Base-by-base conservation (phyloP, 2,888 invertebrate species). In the Penaeus monodon region DNA sequence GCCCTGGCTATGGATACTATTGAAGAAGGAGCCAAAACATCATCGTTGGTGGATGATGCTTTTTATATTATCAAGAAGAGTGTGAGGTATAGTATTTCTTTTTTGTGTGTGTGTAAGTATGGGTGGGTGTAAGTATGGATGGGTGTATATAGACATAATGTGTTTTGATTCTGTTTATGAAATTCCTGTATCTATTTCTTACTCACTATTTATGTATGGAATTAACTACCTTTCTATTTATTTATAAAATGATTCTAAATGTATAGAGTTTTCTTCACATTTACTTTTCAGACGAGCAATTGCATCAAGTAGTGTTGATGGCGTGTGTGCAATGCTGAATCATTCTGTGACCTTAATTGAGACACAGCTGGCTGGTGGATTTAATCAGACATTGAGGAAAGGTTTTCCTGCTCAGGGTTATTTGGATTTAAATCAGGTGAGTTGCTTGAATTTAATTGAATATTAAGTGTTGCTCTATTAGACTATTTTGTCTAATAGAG, bases 41-140 rank as follows among this genome's bases (percentile, higher is more conserved):
- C 98, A 4, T 98, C 97, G 91, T 96, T 99, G 94, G 96, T 99
- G 0, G 99, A 99, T 92, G 99, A 99, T 93, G 96, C 98, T 0
- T 99, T 99, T 93, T 99, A 97, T 92, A 98, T 99, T 90, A 95
- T 99, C 4, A 96, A 98, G 91, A 99, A 99, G 93, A 97, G 98
- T 91, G 96, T 99, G 81, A 94, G 96, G 96, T 95, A 92, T 57
- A 4, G 3, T 1, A 38, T 38, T 33, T 0, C 44, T 44, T 44
- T 44, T 44, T 44, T 57, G 17, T 57, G 17, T 57, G 17, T 14
- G 14, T 49, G 49, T 49, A 10, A 1, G 49, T 57, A 20, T 57
- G 14, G n/a, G 24, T 17, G 33, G 70, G 24, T 38, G 33, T 33
- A 38, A 38, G 33, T 38, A 44, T 44, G 44, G 44, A 10, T 44